phyloP scores from a whole-genome alignment of 2,113 vertebrate genomes.

The Lynx canadensis region DNA sequence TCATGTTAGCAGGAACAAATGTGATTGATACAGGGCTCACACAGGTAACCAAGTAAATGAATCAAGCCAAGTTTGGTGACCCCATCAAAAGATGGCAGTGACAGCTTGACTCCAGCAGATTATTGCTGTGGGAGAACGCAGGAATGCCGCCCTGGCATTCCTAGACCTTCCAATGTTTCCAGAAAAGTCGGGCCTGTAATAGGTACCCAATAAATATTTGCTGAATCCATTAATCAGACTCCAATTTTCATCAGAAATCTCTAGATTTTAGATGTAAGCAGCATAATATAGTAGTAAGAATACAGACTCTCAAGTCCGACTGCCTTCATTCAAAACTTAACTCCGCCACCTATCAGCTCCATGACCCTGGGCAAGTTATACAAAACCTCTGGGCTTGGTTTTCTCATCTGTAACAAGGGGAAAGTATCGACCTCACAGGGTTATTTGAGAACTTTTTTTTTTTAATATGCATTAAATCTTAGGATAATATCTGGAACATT shows the following conservation, averaged over 20 bases:
- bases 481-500: not conserved
- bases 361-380: not conserved
- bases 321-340: not conserved
- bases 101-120: not conserved
- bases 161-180: not conserved
- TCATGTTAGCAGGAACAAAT: not conserved
- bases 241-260: not conserved
- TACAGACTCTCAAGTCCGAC: not conserved
- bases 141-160: fast-evolving
- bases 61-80: not conserved
- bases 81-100: not conserved
- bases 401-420: not conserved
- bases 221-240: not conserved
- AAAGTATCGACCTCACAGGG: not conserved
- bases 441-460: not conserved
- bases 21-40: not conserved
- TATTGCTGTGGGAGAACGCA: not conserved
- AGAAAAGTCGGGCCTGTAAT: not conserved
- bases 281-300: not conserved
- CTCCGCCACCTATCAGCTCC: not conserved
- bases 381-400: not conserved
- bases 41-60: not conserved
- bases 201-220: not conserved
- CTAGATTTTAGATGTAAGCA: not conserved
- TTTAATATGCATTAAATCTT: not conserved